Percentiles rank a stretch among this genome's conserved stretches.
These are phyloP conservation scores for Chloebia gouldiae DNA, from an alignment of 2,113 vertebrate species.

Conservation along the genomic window DNA sequence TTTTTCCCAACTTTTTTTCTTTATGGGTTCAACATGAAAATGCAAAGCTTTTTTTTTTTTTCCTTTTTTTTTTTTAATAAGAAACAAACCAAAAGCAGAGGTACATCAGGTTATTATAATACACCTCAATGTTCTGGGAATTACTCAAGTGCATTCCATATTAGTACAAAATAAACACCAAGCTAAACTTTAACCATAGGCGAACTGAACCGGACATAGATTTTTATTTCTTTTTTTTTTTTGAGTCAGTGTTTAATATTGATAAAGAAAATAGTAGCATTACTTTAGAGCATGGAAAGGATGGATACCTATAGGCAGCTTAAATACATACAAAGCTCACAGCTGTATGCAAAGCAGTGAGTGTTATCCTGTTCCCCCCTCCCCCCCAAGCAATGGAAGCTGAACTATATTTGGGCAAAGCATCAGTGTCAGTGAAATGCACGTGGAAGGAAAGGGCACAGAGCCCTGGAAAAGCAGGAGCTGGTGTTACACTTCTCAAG, in stretches of 20 bases:
- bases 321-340: slow-evolving; percentile 6
- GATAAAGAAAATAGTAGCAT: slow-evolving; percentile 11
- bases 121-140: slow-evolving; percentile 66
- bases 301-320: slow-evolving; percentile 25
- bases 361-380: neutral
- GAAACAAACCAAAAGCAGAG: slow-evolving; percentile 71
- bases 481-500: neutral
- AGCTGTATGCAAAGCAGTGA: slow-evolving; percentile 36
- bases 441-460: neutral
- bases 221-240: neutral
- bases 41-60: neutral
- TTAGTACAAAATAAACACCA: slow-evolving; percentile 73
- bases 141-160: slow-evolving; percentile 79
- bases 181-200: slow-evolving; percentile 43
- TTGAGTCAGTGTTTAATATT: neutral
- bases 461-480: neutral
- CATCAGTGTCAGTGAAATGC: slow-evolving; percentile 5
- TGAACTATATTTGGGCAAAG: slow-evolving; percentile 35
- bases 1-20: slow-evolving; percentile 30
- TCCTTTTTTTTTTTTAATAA: neutral
- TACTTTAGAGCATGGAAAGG: slow-evolving; percentile 2
- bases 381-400: slow-evolving; percentile 31
- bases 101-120: slow-evolving; percentile 66
- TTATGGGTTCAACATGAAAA: slow-evolving; percentile 67
- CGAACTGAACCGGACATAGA: slow-evolving; percentile 1